Evolutionary conservation across 1,140 invertebrate genomes (phyloP).

Genomic region (Sinella curviseta): DNA sequence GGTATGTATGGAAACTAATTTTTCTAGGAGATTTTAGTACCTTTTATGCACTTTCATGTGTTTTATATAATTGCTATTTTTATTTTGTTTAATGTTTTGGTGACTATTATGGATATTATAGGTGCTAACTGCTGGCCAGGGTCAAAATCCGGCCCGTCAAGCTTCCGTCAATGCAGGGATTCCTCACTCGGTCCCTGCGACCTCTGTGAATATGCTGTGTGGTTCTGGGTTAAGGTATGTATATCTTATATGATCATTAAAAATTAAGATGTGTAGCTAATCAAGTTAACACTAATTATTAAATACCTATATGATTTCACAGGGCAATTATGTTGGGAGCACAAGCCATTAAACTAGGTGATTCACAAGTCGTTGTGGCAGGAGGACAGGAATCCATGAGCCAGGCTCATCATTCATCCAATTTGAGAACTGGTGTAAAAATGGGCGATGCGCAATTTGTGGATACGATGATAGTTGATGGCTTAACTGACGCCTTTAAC

Average conservation of each 20-base stretch:
- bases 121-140: constrained; percentile 70
- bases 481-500: constrained; percentile 76
- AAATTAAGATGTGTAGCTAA: not conserved
- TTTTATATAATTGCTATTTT: not conserved
- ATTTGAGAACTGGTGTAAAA: constrained; percentile 68
- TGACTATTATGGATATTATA: constrained; percentile 50
- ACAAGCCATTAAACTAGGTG: constrained; percentile 70
- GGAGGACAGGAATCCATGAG: constrained; percentile 89
- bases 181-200: constrained; percentile 71
- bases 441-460: constrained; percentile 67
- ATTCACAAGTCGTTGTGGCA: constrained; percentile 71
- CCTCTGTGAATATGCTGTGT: constrained; percentile 80
- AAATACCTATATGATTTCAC: constrained; percentile 36
- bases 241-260: not conserved
- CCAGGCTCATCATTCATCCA: constrained; percentile 69
- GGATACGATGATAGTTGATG: constrained; percentile 76
- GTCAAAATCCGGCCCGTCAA: constrained; percentile 84
- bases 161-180: constrained; percentile 76
- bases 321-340: constrained; percentile 70
- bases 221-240: constrained; percentile 79
- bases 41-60: constrained; percentile 23
- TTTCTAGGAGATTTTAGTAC: too few relatives aligned
- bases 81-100: not conserved
- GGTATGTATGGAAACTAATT: constrained; percentile 58
- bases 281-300: constrained; percentile 7